These are phyloP conservation scores for Sibirionetta formosa DNA, from an alignment of 2,797 vertebrate genomes.

Conservation along the genomic window DNA sequence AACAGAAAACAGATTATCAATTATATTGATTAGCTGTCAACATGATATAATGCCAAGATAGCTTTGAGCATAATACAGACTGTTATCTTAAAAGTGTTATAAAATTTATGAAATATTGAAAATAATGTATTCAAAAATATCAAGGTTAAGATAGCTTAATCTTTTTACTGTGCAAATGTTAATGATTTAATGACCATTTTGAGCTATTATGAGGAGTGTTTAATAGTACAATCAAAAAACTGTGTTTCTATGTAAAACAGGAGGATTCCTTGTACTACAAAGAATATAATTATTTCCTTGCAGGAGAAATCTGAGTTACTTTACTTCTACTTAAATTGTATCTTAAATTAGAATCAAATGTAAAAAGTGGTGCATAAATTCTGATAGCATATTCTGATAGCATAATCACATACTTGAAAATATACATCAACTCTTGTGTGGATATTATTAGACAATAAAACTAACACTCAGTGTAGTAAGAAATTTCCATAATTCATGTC, in stretches of 20 bases:
- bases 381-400: neutral
- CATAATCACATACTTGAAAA: neutral
- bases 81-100: neutral
- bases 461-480: neutral
- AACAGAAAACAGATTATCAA: slow-evolving; percentile 26
- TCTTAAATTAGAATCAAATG: neutral
- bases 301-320: neutral
- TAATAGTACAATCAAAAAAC: neutral
- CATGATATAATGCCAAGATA: neutral
- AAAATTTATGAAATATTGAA: slow-evolving; percentile 29
- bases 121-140: slow-evolving; percentile 37
- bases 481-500: neutral
- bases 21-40: slow-evolving; percentile 22
- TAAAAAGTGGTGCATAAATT: neutral
- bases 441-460: neutral
- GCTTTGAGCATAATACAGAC: neutral
- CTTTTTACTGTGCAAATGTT: neutral
- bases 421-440: neutral
- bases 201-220: neutral
- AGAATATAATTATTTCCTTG: neutral
- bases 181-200: neutral
- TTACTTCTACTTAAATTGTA: neutral
- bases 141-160: slow-evolving; percentile 7
- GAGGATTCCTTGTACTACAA: neutral
- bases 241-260: slow-evolving; percentile 4